Conservation (phyloP, 2,797 vertebrate species). For the Natrix natrix region DNA sequence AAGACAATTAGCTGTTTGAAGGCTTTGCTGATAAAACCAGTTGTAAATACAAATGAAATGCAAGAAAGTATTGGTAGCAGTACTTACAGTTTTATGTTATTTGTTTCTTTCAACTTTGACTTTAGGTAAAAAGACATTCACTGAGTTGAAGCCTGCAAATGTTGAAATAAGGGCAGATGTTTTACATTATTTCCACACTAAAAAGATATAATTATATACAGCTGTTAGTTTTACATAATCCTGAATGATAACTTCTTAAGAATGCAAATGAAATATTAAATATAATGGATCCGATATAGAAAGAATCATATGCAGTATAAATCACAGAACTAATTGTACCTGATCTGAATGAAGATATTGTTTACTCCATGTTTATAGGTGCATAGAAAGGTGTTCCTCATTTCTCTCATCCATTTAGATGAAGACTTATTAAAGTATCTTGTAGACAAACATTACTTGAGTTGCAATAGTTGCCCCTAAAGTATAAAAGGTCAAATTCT, state of each 20-base stretch:
- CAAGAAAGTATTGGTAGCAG: constrained; percentile 73
- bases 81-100: constrained; percentile 72
- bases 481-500: background rate
- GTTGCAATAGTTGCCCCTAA: background rate
- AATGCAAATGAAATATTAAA: constrained; percentile 73
- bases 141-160: constrained; percentile 72
- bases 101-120: constrained; percentile 72
- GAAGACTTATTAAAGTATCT: background rate
- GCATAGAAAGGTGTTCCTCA: background rate
- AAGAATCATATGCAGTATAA: constrained; percentile 30
- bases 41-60: constrained; percentile 79
- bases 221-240: constrained; percentile 78
- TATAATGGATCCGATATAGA: constrained; percentile 24
- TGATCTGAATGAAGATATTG: background rate
- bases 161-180: constrained; percentile 79
- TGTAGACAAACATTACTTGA: background rate
- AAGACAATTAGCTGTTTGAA: constrained; percentile 86
- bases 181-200: constrained; percentile 77
- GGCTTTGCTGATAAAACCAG: constrained; percentile 73
- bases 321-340: constrained; percentile 13
- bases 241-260: constrained; percentile 71
- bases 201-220: constrained; percentile 79
- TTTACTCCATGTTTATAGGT: constrained; percentile 22
- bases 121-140: constrained; percentile 70
- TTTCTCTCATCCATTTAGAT: constrained; percentile 25